Evolutionary conservation across 2,113 vertebrate genomes (phyloP), one percentile per base, ranked within the genome.

Genomic region (Dipodomys merriami): DNA sequence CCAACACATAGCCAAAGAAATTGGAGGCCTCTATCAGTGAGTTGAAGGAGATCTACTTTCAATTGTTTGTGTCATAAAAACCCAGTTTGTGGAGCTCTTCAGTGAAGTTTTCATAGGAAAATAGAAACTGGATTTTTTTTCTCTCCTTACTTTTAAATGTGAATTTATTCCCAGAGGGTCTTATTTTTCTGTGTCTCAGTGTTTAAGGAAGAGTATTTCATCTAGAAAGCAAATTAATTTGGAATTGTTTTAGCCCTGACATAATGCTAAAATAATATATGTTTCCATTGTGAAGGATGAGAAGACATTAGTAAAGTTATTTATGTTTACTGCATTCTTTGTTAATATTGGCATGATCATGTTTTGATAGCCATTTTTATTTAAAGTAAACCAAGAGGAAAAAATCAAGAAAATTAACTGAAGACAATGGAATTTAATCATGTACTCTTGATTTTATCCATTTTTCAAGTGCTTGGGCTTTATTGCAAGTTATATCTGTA

Each of bases 301-400:
- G 8, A 91, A 73, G 23, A 87, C 46, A 69, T 29, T 20, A 86
- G 57, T 64, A 11, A 74, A 76, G 77, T 83, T 80, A 76, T 33
- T 30, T 76, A 35, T 81, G 13, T 18, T 84, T 78, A 65, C 1
- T 15, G 79, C 22, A 91, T 60, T 84, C 29, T 13, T 23, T 84
- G 16, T 4, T 67, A 30, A n/a, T 57, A 78, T 19, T 69, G 22
- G 30, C 64, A 81, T 78, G 6, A 5, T 9, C 35, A 64, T 67
- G 68, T 25, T 57, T n/a, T 71, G 5, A 53, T 35, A 80, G 6
- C 10, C 29, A 68, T 76, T 83, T 57, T 71, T 60, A 69, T 12
- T 84, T 81, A 91, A 95, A 87, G 23, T 16, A 87, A 93, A 72
- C 2, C 23, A 65, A 57, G 46, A 83, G 65, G 33, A 13, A 77